Percentiles rank a stretch among this genome's conserved stretches.
phyloP scores from a whole-genome alignment of 1,140 invertebrate genomes.

The Batillaria attramentaria region DNA sequence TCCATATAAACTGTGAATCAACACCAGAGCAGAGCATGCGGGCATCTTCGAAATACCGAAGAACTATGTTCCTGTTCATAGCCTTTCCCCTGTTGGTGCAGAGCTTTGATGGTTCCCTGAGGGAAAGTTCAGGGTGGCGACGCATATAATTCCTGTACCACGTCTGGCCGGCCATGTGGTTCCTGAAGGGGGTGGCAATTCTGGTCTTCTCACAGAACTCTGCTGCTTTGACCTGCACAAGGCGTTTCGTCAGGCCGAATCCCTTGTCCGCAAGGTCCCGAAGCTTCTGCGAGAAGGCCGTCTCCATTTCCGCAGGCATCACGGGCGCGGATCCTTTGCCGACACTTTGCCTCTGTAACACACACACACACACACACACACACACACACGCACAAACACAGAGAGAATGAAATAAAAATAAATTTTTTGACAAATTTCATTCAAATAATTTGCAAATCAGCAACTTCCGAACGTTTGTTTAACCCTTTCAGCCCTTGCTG shows the following conservation, averaged over 20 bases:
- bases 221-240: not conserved
- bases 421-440: too few species aligned
- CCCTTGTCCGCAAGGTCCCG: slow-evolving; percentile 4
- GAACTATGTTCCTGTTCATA: not conserved
- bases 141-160: not conserved
- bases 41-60: not conserved
- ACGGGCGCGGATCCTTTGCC: not conserved
- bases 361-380: too few species aligned
- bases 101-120: slow-evolving; percentile 5
- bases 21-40: not conserved
- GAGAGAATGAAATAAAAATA: not conserved
- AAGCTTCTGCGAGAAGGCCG: not conserved
- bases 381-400: too few species aligned
- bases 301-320: not conserved
- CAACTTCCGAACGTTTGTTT: too few species aligned
- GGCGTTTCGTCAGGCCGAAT: not conserved
- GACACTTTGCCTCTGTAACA: not conserved
- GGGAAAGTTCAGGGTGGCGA: not conserved
- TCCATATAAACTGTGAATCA: slow-evolving; percentile 28
- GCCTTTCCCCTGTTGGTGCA: not conserved
- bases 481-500: too few species aligned
- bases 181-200: not conserved
- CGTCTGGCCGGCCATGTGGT: not conserved
- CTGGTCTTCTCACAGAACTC: not conserved
- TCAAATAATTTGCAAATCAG: too few species aligned